These are phyloP conservation scores for Stichodactyla helianthus DNA, from an alignment of 64 coral and sea anemone species.

Conservation along the genomic window DNA sequence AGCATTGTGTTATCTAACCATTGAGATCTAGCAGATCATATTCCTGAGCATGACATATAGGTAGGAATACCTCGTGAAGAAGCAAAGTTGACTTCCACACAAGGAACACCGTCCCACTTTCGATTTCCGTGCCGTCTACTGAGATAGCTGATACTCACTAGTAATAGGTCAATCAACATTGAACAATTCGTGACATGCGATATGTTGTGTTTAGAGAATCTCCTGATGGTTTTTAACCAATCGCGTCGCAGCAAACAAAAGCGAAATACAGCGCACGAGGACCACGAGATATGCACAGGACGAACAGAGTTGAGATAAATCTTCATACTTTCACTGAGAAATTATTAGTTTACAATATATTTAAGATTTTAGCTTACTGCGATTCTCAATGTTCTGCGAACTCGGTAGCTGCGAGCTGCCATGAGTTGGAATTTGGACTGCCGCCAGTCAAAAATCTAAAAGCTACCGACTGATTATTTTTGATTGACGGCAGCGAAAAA, in stretches of 20 bases:
- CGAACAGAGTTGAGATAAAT: not conserved
- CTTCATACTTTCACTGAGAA: not conserved
- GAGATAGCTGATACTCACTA: not conserved
- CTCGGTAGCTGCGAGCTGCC: too few species aligned
- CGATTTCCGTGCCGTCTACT: not conserved
- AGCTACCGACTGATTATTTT: too few species aligned
- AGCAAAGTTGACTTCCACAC: not conserved
- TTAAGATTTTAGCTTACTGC: too few species aligned
- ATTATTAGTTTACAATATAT: too few species aligned
- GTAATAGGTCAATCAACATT: not conserved
- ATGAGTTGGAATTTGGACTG: too few species aligned
- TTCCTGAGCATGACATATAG: not conserved
- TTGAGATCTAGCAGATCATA: not conserved
- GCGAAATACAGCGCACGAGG: not conserved
- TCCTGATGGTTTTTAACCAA: conserved; percentile 19
- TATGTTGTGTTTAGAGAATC: conserved; percentile 2
- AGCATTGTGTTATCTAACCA: not conserved
- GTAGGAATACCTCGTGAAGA: not conserved
- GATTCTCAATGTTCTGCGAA: too few species aligned
- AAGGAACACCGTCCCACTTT: not conserved
- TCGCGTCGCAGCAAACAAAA: not conserved
- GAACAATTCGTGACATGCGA: not conserved
- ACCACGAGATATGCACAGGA: not conserved
- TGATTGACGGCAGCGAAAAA: too few species aligned
- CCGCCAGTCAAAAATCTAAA: too few species aligned